Conservation (phyloP, 2,113 vertebrate species). For the Antechinus flavipes region DNA sequence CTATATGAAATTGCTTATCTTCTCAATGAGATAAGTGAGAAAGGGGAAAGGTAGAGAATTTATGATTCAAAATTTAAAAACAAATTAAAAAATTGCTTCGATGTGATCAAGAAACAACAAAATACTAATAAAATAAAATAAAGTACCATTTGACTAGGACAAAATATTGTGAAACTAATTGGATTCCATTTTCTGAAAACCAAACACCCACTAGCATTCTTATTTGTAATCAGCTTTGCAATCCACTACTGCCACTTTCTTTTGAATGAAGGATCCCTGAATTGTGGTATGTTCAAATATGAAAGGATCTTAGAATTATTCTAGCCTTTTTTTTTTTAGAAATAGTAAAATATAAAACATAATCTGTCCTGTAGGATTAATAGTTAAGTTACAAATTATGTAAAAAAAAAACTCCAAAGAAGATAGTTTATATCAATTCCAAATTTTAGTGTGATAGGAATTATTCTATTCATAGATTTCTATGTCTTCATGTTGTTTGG, state of each 20-base stretch:
- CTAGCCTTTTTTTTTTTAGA: background rate
- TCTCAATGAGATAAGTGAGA: too few species aligned
- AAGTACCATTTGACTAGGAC: background rate
- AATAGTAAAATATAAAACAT: background rate
- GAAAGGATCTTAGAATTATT: background rate
- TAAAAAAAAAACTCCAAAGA: background rate
- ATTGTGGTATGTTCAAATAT: background rate
- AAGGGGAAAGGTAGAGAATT: too few species aligned
- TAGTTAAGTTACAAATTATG: background rate
- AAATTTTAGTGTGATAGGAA: background rate
- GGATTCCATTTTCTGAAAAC: background rate
- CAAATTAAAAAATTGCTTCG: too few species aligned
- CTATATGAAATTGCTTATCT: too few species aligned
- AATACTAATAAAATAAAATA: background rate
- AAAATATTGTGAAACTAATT: background rate
- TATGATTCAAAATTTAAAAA: too few species aligned
- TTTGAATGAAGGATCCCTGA: background rate
- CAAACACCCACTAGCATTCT: background rate
- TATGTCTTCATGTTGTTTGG: background rate
- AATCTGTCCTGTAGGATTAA: background rate
- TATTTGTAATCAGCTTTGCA: background rate
- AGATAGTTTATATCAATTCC: background rate
- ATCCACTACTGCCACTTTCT: background rate
- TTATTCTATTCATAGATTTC: background rate
- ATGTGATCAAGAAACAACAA: too few species aligned